phyloP scores from a whole-genome alignment of 2,797 vertebrate genomes.

The Euthynnus affinis region DNA sequence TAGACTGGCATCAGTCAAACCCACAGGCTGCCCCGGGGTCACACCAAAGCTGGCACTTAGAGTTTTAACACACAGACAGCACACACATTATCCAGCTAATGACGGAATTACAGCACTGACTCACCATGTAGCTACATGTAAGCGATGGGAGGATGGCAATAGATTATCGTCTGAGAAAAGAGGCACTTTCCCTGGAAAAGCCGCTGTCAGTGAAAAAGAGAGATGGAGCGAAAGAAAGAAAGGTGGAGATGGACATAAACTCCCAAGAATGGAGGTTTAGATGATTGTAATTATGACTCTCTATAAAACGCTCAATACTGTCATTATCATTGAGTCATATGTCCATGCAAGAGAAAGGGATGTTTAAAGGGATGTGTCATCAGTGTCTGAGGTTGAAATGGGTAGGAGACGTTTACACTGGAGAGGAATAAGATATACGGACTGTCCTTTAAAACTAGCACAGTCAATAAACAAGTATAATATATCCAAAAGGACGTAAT shows the following conservation, averaged over 20 bases:
- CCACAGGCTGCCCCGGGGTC: conserved; percentile 79
- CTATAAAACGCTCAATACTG: conserved; percentile 83
- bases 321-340: conserved; percentile 86
- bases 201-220: conserved; percentile 80
- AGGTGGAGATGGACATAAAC: conserved; percentile 81
- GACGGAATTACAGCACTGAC: conserved; percentile 89
- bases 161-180: conserved; percentile 85
- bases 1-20: conserved; percentile 83
- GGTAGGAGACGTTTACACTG: conserved; percentile 71
- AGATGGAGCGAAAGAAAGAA: conserved; percentile 44
- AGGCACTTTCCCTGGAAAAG: conserved; percentile 85
- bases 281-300: conserved; percentile 84
- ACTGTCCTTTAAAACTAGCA: conserved; percentile 70
- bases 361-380: conserved; percentile 82
- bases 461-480: conserved; percentile 73
- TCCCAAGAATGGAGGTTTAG: conserved; percentile 77
- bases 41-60: conserved; percentile 84
- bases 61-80: conserved; percentile 83
- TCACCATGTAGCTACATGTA: conserved; percentile 88
- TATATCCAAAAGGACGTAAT: conserved; percentile 66
- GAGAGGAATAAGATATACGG: conserved; percentile 67
- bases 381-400: conserved; percentile 77
- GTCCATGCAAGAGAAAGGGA: conserved; percentile 76
- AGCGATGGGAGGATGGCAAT: conserved; percentile 79
- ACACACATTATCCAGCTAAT: conserved; percentile 88